Base-by-base conservation (phyloP, 2,797 vertebrate genomes). In the Loris lydekkerianus region DNA sequence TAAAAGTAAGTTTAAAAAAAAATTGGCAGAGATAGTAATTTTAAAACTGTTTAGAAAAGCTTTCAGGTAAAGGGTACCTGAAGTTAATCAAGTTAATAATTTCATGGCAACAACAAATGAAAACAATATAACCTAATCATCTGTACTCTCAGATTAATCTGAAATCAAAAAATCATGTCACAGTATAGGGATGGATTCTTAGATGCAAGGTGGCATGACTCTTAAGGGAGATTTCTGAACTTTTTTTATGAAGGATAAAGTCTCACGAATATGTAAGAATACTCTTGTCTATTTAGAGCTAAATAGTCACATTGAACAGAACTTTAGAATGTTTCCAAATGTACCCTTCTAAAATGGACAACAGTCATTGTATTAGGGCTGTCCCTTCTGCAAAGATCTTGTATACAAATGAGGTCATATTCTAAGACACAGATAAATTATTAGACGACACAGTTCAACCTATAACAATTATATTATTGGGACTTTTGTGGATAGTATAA, bases 31-130 rank as follows among this genome's bases (percentile, higher is more conserved):
- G 29, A 61, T 0, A 37, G 14, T 75, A 49, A 58, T 81, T 93
- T 96, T 84, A 60, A 65, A 75, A 76, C 81, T 91, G 49, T 83
- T 46, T 78, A 90, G 60, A 77, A 61, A 84, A 84, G 1, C 14
- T 95, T 72, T 86, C 3, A 34, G 37, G 34, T n/a, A 81, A 86
- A n/a, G 11, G 3, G 17, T 6, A 73, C 13, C 40, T 40, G 40
- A 40, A 40, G 40, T 40, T 40, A 40, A 40, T 18, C 29, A 61
- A 25, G 31, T 86, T 93, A 82, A 78, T 58, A 56, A 70, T 82
- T 53, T 23, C 77, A 37, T 37, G 46, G 43, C 31, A 49, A 13
- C 4, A 53, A 53, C 14, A 53, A 53, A 15, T 15, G 14, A 53
- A 53, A 53, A 53, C 49, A 15, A 53, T 53, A 53, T 17, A 53